Conservation (phyloP, 2,888 invertebrate species). For the Psylliodes chrysocephalus region DNA sequence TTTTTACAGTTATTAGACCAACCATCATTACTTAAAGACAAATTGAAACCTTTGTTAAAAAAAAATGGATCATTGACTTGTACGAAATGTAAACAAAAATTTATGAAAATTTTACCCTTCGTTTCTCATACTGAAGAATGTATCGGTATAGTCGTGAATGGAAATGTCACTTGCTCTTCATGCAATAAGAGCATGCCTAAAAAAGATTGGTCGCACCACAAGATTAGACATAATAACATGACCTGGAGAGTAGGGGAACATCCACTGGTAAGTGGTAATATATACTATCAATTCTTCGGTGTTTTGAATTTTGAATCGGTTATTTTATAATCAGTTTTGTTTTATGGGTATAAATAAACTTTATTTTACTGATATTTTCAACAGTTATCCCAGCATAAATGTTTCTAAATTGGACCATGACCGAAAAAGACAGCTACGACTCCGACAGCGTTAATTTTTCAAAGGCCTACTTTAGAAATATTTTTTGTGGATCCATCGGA, state of each 20-base stretch:
- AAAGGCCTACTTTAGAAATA: too few species aligned
- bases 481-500: too few species aligned
- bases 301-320: too few species aligned
- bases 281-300: too few species aligned
- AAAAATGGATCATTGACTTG: conserved; percentile 38
- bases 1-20: conserved; percentile 36
- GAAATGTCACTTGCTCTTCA: conserved; percentile 63
- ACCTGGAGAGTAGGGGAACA: conserved; percentile 68
- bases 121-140: conserved; percentile 45
- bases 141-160: conserved; percentile 37
- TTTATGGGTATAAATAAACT: too few species aligned
- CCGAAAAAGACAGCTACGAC: too few species aligned
- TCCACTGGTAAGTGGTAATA: conserved; percentile 67
- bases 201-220: conserved; percentile 66
- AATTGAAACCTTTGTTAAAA: conserved; percentile 27
- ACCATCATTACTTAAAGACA: conserved; percentile 30
- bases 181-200: conserved; percentile 64
- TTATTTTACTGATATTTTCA: too few species aligned
- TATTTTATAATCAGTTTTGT: too few species aligned
- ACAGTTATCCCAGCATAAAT: too few species aligned
- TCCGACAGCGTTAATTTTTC: too few species aligned
- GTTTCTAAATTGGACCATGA: too few species aligned
- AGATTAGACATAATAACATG: conserved; percentile 68
- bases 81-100: conserved; percentile 32
- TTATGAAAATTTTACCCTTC: conserved; percentile 22